Conservation (phyloP, 2,113 vertebrate species). For the Cinclus cinclus region DNA sequence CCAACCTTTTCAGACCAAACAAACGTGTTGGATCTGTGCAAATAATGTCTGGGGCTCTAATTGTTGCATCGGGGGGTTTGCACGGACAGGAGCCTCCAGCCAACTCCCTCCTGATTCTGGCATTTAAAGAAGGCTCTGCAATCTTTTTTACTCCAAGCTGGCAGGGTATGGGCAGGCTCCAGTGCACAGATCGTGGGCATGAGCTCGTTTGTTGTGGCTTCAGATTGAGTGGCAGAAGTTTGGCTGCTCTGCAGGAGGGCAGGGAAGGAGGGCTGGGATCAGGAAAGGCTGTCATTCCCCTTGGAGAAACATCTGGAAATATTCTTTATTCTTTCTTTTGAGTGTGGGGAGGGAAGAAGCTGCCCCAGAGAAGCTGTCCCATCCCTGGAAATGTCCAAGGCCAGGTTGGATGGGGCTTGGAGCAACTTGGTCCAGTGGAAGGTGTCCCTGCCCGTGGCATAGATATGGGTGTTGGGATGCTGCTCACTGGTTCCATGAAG, state of each 20-base stretch:
- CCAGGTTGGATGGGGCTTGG: background rate
- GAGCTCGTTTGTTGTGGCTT: conserved; percentile 33
- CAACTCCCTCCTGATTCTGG: conserved; percentile 27
- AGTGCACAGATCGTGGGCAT: background rate
- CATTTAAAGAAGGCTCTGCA: background rate
- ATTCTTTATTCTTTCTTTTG: background rate
- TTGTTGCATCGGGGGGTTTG: background rate
- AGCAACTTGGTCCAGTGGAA: fast-evolving
- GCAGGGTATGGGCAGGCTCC: background rate
- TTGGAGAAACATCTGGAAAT: background rate
- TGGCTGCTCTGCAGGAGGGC: background rate
- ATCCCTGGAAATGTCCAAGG: background rate
- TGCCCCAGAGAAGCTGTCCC: background rate
- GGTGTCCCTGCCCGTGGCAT: background rate
- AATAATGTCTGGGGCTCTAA: conserved; percentile 28
- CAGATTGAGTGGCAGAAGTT: background rate
- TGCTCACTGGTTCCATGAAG: background rate
- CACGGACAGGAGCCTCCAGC: background rate
- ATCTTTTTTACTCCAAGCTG: conserved; percentile 7
- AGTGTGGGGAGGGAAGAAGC: background rate
- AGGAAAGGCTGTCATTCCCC: background rate
- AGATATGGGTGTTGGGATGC: fast-evolving
- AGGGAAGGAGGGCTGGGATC: background rate
- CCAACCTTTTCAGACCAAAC: conserved; percentile 54
- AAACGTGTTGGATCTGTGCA: conserved; percentile 25